Conservation (phyloP, 2,797 vertebrate genomes). For the Rhinella marina region DNA sequence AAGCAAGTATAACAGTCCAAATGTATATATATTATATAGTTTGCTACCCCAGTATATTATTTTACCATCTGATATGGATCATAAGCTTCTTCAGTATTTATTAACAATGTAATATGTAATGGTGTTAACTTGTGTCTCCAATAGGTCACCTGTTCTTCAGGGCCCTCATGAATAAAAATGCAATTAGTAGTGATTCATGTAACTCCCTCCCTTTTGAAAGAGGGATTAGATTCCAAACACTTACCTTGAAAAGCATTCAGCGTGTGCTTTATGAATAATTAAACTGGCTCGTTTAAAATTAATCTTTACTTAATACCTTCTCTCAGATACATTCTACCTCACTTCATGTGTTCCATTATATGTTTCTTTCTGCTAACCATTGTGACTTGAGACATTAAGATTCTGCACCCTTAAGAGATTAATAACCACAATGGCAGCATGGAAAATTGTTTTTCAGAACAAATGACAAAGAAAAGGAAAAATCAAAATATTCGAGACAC, state of each 20-base stretch:
- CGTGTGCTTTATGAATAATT: slow-evolving; percentile 45
- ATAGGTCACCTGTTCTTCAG: slow-evolving; percentile 30
- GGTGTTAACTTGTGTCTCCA: background rate
- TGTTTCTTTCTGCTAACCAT: background rate
- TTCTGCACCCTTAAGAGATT: background rate
- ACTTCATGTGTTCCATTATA: background rate
- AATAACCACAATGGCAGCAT: background rate
- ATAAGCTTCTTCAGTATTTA: background rate
- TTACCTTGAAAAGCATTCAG: slow-evolving; percentile 26
- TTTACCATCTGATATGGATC: background rate
- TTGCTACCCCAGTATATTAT: background rate
- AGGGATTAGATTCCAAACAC: slow-evolving; percentile 42
- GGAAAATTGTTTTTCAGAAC: background rate
- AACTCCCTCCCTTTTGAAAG: slow-evolving; percentile 30
- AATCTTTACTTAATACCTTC: slow-evolving; percentile 9
- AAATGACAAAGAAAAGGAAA: background rate
- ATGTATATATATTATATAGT: background rate
- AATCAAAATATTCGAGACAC: background rate
- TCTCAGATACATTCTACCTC: background rate
- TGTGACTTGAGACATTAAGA: background rate
- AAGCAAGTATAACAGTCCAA: background rate
- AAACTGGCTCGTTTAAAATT: slow-evolving; percentile 16
- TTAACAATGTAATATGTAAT: background rate
- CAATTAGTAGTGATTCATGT: slow-evolving; percentile 52
- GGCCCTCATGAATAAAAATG: slow-evolving; percentile 54